Conservation (phyloP, 2,113 vertebrate genomes). For the Platysternon megacephalum region DNA sequence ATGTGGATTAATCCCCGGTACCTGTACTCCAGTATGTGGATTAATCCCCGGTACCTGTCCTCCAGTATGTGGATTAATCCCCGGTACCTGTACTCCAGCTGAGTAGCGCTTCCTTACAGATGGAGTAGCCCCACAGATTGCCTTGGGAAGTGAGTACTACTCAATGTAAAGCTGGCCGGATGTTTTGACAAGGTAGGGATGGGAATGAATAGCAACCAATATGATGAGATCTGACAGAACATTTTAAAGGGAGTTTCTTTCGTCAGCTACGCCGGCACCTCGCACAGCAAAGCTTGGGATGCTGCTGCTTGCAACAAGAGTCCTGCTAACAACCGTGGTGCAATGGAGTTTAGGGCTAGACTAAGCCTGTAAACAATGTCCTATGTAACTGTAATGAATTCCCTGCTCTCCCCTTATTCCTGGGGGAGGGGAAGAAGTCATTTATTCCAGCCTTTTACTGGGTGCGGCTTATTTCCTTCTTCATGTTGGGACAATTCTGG, state of each 20-base stretch:
- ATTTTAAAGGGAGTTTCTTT: background rate
- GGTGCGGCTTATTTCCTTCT: background rate
- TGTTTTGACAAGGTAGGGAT: background rate
- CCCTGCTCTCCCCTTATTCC: background rate
- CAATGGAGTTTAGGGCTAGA: background rate
- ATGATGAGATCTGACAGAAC: background rate
- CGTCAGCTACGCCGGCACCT: background rate
- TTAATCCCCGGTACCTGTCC: background rate
- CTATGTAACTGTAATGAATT: background rate
- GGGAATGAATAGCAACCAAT: background rate
- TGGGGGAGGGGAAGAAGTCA: background rate
- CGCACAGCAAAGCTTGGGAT: background rate
- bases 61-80: background rate
- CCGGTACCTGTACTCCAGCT: background rate
- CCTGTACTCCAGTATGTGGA: background rate
- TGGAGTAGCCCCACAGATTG: background rate
- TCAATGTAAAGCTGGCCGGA: background rate
- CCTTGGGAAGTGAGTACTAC: background rate
- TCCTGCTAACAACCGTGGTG: background rate
- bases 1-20: background rate
- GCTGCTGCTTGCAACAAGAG: background rate
- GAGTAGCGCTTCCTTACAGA: background rate
- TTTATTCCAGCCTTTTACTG: background rate
- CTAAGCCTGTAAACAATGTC: background rate
- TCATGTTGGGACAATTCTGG: background rate